phyloP scores from a whole-genome alignment of 1,140 invertebrate genomes.

The Agrilus planipennis region DNA sequence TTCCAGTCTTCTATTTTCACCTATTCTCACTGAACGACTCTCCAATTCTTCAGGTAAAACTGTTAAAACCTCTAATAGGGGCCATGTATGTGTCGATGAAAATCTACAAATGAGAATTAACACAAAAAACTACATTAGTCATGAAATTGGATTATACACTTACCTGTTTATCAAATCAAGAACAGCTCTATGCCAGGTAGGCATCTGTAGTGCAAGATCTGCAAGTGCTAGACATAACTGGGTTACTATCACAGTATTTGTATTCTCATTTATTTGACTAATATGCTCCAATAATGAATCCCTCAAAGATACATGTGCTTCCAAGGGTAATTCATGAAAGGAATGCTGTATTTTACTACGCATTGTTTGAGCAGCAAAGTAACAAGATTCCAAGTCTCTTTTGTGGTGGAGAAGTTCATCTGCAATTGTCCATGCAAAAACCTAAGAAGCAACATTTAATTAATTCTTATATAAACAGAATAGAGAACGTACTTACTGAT shows the following conservation, averaged over 20 bases:
- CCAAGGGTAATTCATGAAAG: slow-evolving; percentile 83
- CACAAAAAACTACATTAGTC: no score
- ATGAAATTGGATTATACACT: no score
- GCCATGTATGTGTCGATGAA: slow-evolving; percentile 56
- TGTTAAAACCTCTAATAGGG: slow-evolving; percentile 82
- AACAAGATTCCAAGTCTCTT: slow-evolving; percentile 79
- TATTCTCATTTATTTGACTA: slow-evolving; percentile 67
- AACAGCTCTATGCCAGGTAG: slow-evolving; percentile 80
- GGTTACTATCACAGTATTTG: slow-evolving; percentile 74
- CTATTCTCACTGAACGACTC: slow-evolving; percentile 69
- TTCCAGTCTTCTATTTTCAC: slow-evolving; percentile 78
- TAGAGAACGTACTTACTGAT: slow-evolving; percentile 60
- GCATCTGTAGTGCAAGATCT: slow-evolving; percentile 89
- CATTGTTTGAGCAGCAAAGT: slow-evolving; percentile 97
- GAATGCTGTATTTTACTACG: slow-evolving; percentile 87
- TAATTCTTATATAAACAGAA: slow-evolving; percentile 1
- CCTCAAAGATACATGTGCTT: slow-evolving; percentile 72
- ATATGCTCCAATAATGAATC: slow-evolving; percentile 89
- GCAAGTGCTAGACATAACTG: slow-evolving; percentile 87
- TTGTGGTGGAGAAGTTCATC: slow-evolving; percentile 86
- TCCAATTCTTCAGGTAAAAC: slow-evolving; percentile 94
- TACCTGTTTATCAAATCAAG: slow-evolving; percentile 76
- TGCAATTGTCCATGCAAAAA: slow-evolving; percentile 78
- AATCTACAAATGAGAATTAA: no score
- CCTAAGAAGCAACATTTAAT: slow-evolving; percentile 33